These are phyloP conservation scores for Decapterus maruadsi DNA, from an alignment of 2,797 vertebrate species.

Conservation along the genomic window DNA sequence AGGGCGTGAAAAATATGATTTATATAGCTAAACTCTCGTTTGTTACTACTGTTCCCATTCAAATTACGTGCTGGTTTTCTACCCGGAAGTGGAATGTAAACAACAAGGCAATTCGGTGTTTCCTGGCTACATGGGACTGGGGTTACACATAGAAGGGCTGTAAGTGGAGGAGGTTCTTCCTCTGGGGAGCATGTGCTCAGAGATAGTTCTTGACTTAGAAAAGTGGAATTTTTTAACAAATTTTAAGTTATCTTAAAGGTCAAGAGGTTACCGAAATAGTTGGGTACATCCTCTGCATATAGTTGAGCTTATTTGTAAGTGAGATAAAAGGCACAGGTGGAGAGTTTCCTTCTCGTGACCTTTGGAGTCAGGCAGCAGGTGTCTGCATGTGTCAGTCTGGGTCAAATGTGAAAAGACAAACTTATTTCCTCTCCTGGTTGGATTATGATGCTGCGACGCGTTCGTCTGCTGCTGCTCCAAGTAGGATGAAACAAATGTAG, in stretches of 20 bases:
- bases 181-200: not conserved
- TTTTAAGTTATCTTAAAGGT: not conserved
- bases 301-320: not conserved
- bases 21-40: too few relatives aligned
- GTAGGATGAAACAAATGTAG: conserved; percentile 55
- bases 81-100: too few relatives aligned
- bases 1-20: too few relatives aligned
- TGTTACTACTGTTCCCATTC: too few relatives aligned
- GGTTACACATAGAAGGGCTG: too few relatives aligned
- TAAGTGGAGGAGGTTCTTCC: not conserved
- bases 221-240: too few relatives aligned
- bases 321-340: too few relatives aligned
- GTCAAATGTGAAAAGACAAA: conserved; percentile 21
- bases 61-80: too few relatives aligned
- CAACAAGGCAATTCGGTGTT: too few relatives aligned
- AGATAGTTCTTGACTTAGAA: too few relatives aligned
- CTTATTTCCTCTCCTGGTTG: not conserved
- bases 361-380: not conserved
- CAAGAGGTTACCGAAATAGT: not conserved
- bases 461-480: conserved; percentile 9
- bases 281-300: not conserved
- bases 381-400: conserved; percentile 6
- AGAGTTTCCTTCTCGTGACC: not conserved
- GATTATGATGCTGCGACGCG: conserved; percentile 10
- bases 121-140: too few relatives aligned